Evolutionary conservation across 2,797 vertebrate species (phyloP).

Genomic region (Ceyx erithaca): DNA sequence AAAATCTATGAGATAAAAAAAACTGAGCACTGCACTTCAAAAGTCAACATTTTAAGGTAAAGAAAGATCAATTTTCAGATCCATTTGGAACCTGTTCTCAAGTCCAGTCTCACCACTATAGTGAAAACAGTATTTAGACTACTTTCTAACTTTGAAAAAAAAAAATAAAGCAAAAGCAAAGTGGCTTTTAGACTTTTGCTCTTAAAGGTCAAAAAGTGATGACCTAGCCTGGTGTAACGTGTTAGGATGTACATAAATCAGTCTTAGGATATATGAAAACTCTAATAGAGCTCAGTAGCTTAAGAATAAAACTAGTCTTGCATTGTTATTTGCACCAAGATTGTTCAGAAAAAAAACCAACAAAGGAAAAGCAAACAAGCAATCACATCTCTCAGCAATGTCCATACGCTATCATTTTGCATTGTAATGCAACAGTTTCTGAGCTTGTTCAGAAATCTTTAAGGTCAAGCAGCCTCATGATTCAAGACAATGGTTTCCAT

Average conservation of each 20-base stretch:
- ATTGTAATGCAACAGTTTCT: constrained; percentile 35
- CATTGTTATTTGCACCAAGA: not conserved
- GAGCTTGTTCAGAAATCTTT: constrained; percentile 28
- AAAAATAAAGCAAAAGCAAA: not conserved
- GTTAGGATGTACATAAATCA: not conserved
- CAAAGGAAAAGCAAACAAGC: constrained; percentile 26
- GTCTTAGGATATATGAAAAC: not conserved
- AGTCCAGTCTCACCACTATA: not conserved
- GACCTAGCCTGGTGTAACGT: not conserved
- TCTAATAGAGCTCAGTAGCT: not conserved
- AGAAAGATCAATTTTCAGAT: not conserved
- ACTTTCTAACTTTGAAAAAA: not conserved
- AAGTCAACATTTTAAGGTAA: not conserved
- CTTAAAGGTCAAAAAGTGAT: not conserved
- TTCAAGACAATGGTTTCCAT: constrained; percentile 42
- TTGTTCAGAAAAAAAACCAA: constrained; percentile 16
- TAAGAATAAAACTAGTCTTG: not conserved
- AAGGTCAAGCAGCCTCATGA: constrained; percentile 32
- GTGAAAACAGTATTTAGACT: not conserved
- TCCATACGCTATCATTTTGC: constrained; percentile 2
- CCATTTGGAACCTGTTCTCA: not conserved
- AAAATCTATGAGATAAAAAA: not conserved
- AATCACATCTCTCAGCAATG: constrained; percentile 28
- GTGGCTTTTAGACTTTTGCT: not conserved
- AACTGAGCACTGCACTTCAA: not conserved